A percentile compares a stretch with the other conserved stretches of the same genome.
Conservation (phyloP, 2,797 vertebrate species). For the Brachymystax lenok region DNA sequence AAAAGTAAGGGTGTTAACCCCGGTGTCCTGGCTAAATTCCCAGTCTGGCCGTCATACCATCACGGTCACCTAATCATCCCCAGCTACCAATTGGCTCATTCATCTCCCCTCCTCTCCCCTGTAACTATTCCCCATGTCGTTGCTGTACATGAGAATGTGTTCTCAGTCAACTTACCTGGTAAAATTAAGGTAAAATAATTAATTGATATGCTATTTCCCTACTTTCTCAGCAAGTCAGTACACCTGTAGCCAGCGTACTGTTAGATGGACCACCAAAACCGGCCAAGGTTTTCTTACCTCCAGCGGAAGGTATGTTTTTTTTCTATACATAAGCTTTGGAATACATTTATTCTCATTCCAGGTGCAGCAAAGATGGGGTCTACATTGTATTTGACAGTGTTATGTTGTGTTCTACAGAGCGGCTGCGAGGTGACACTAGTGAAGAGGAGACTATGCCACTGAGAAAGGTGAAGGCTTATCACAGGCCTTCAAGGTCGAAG, state of each 20-base stretch:
- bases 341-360: too few species aligned
- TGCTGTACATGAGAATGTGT: too few species aligned
- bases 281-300: constrained; percentile 7
- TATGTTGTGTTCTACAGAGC: not conserved
- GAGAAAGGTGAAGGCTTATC: constrained; percentile 48
- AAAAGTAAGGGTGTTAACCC: too few species aligned
- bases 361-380: too few species aligned
- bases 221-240: constrained; percentile 30
- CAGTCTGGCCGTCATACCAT: too few species aligned
- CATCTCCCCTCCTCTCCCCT: too few species aligned
- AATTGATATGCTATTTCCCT: not conserved
- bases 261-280: constrained; percentile 24
- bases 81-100: too few species aligned
- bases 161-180: too few species aligned
- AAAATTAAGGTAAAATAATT: too few species aligned
- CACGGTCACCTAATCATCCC: too few species aligned
- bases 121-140: too few species aligned
- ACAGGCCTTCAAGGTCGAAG: not conserved
- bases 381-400: not conserved
- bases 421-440: not conserved
- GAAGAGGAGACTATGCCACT: not conserved
- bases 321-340: not conserved
- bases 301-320: constrained; percentile 46
- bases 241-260: not conserved
- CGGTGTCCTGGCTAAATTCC: too few species aligned